Evolutionary conservation across 2,113 vertebrate genomes (phyloP).

Genomic region (Campylorhamphus procurvoides): DNA sequence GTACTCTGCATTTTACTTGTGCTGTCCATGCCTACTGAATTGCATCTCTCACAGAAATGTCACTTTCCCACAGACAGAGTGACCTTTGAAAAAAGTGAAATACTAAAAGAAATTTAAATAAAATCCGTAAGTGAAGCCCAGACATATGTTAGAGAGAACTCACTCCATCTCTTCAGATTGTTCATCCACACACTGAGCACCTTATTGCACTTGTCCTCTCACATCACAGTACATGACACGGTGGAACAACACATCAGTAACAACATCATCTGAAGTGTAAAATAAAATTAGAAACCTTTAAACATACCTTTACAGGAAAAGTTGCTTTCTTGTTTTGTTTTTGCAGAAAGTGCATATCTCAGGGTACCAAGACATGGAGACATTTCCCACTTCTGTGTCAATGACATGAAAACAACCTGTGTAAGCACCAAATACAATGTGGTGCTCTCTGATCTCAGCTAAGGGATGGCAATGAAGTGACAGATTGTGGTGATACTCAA

Average conservation of each 20-base stretch:
- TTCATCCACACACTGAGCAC: neutral
- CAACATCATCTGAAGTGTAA: neutral
- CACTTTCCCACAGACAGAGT: neutral
- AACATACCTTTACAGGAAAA: neutral
- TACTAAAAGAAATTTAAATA: neutral
- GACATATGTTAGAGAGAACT: neutral
- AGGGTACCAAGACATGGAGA: neutral
- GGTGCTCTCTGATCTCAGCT: neutral
- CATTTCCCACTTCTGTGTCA: neutral
- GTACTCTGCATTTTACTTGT: neutral
- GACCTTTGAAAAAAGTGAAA: neutral
- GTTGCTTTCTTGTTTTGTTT: neutral
- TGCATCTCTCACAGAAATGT: neutral
- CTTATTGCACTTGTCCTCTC: neutral
- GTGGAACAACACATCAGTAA: neutral
- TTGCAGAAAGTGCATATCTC: neutral
- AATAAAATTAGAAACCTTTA: neutral
- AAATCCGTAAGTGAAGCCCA: neutral
- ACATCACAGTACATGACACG: neutral
- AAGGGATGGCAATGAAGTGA: neutral
- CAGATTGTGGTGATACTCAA: neutral
- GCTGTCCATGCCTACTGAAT: neutral
- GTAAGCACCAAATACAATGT: neutral
- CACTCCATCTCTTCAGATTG: neutral
- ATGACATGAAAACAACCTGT: neutral